Evolutionary conservation across 2,113 vertebrate genomes (phyloP), one percentile per base, ranked within the genome.

Genomic region (Dasyprocta punctata): DNA sequence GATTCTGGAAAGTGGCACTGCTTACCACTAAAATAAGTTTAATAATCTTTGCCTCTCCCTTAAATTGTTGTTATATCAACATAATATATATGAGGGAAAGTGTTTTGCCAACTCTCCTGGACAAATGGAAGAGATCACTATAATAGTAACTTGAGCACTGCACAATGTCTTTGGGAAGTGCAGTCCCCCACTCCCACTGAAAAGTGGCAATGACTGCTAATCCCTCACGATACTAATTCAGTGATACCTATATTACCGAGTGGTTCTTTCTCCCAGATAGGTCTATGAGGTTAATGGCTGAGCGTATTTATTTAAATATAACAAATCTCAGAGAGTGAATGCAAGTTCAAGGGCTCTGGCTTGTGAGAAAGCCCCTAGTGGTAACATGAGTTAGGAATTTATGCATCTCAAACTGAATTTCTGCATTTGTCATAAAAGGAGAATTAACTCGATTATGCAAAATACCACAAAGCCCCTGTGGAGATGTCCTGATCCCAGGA

Each of bases 301-400:
- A 83, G 33, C 4, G 16, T 65, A 54, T 89, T 91, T 80, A 92
- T 86, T 95, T 60, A 96, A 78, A 85, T 81, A 30, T 5, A 86
- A 69, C 30, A 75, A 47, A 10, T 92, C 71, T 69, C 28, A 2
- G 36, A 78, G 56, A 61, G 54, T 67, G 54, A 94, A 44, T 36
- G 1, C 71, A 81, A 87, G 9, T 93, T 87, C 71, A 87, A 85
- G 41, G 65, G 60, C 41, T 58, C 65, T 30, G 13, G 60, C 17
- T 49, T 81, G 52, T 73, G 24, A 82, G 41, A 93, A 90, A 80
- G 61, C 20, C 82, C 85, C 56, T 9, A 22, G 26, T 3, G 30
- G 61, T 28, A 81, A 93, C 28, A 87, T 5, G 44, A 10, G 14
- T 14, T 78, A 71, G 24, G 82, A 90, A 19, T 82, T 61, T 73